phyloP scores from a whole-genome alignment of 2,113 vertebrate genomes.

The pig (Sus scrofa) region DNA sequence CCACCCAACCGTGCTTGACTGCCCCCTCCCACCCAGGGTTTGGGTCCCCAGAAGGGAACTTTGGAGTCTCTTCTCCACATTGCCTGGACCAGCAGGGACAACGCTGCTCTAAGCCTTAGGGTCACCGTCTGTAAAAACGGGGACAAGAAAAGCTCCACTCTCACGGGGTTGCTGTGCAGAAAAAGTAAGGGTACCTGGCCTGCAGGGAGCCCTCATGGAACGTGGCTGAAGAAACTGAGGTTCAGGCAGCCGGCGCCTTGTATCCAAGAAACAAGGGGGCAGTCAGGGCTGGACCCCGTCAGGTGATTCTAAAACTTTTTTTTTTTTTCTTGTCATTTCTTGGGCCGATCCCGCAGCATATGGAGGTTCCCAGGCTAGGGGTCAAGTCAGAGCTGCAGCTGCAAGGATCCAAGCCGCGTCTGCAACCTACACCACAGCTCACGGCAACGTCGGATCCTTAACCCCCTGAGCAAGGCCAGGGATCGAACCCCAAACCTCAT shows the following conservation, averaged over 20 bases:
- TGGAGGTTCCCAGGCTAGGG: too few relatives aligned
- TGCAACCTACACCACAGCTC: too few relatives aligned
- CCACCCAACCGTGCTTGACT: neutral
- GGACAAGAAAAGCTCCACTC: neutral
- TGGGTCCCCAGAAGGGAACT: neutral
- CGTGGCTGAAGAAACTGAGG: neutral
- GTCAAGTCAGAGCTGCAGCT: too few relatives aligned
- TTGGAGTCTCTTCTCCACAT: neutral
- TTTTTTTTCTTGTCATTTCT: too few relatives aligned
- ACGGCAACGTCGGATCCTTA: too few relatives aligned
- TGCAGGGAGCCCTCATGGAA: accelerated
- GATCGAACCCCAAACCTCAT: too few relatives aligned
- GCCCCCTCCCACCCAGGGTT: neutral
- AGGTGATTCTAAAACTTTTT: neutral
- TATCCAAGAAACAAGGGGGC: too few relatives aligned
- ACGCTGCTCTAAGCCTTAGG: neutral
- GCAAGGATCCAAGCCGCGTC: too few relatives aligned
- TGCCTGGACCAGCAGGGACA: neutral
- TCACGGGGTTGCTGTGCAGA: neutral
- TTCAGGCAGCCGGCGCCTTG: accelerated
- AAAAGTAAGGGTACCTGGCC: neutral
- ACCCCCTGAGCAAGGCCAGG: too few relatives aligned
- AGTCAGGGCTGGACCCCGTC: too few relatives aligned
- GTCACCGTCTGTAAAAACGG: neutral
- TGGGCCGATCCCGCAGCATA: too few relatives aligned